Conservation (phyloP, 1,140 invertebrate species). For the Palaemon carinicauda region DNA sequence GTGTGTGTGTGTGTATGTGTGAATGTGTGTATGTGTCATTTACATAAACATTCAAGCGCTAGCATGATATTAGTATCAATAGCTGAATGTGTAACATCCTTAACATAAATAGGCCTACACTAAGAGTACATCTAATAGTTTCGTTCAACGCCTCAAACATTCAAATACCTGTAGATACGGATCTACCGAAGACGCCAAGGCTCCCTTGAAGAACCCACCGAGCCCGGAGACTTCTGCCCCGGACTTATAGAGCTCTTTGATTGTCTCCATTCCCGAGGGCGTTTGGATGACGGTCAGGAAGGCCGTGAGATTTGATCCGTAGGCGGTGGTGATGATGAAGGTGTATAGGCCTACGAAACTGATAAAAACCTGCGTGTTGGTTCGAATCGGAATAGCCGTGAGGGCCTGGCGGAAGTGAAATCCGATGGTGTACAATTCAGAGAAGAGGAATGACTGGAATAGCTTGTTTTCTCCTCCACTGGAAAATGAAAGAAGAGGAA, state of each 20-base stretch:
- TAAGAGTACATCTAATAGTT: no score
- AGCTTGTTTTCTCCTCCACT: constrained; percentile 7
- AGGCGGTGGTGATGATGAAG: constrained; percentile 53
- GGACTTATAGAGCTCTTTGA: constrained; percentile 28
- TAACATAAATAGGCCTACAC: neutral
- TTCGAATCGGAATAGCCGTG: neutral
- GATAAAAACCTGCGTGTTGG: constrained; percentile 21
- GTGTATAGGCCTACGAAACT: constrained; percentile 45
- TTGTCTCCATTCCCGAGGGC: constrained; percentile 32
- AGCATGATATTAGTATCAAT: no score
- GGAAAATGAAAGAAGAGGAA: neutral
- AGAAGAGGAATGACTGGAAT: neutral
- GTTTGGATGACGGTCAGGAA: constrained; percentile 41
- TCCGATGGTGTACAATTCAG: constrained; percentile 6
- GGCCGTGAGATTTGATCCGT: constrained; percentile 52
- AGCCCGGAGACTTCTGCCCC: constrained; percentile 25
- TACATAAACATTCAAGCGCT: no score
- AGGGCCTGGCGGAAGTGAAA: constrained; percentile 37
- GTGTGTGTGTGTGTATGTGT: neutral
- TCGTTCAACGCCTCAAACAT: neutral
- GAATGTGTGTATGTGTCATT: neutral
- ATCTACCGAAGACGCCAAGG: constrained; percentile 49
- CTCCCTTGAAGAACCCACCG: constrained; percentile 49
- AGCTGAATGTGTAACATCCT: neutral
- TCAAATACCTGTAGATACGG: constrained; percentile 38